Conservation (phyloP, 2,113 vertebrate genomes). For the Enhydra lutris region DNA sequence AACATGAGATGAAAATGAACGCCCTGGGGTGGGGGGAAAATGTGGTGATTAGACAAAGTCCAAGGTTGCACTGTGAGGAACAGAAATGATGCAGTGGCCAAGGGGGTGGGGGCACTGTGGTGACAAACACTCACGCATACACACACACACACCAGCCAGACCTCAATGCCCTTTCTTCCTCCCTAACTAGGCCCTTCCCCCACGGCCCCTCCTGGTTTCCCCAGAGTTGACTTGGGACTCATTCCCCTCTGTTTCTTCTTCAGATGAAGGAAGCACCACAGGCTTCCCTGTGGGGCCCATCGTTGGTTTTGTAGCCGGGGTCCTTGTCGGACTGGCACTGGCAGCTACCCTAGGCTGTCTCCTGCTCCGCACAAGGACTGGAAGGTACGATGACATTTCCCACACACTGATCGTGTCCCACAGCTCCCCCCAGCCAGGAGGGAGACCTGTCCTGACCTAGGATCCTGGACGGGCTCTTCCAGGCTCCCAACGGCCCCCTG, state of each 20-base stretch:
- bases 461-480: too few species aligned
- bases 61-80: not conserved
- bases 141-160: not conserved
- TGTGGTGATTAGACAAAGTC: not conserved
- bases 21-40: too few species aligned
- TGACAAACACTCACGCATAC: not conserved
- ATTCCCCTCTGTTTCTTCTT: not conserved
- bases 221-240: not conserved
- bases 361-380: not conserved
- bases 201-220: fast-evolving
- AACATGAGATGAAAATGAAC: not conserved
- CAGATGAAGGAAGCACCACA: not conserved
- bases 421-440: not conserved
- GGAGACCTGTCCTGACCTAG: not conserved
- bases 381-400: not conserved
- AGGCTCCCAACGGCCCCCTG: fast-evolving
- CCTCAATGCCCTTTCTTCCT: not conserved
- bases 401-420: too few species aligned
- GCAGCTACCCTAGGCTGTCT: not conserved
- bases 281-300: not conserved
- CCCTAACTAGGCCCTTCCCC: too few species aligned
- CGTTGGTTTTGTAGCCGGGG: fast-evolving
- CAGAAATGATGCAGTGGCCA: not conserved
- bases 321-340: not conserved
- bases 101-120: fast-evolving